Percentiles rank a stretch among this genome's conserved stretches.
These are phyloP conservation scores for Limnephilus auricula DNA, from an alignment of 2,888 invertebrate species.

Conservation along the genomic window DNA sequence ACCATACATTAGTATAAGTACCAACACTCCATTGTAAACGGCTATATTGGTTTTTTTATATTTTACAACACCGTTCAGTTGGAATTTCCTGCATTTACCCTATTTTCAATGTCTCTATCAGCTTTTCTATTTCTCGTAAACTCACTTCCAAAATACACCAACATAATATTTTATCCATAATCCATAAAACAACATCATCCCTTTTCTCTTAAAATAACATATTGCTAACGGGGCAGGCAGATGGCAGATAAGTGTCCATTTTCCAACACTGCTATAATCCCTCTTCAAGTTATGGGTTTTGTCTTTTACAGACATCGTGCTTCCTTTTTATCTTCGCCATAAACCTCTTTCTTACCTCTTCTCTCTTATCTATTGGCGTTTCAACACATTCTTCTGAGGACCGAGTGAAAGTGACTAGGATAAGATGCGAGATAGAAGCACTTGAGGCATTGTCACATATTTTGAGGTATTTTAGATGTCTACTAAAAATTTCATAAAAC, in stretches of 20 bases:
- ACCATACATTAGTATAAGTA: no score
- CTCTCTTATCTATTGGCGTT: background rate
- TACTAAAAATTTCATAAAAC: no score
- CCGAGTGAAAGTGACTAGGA: background rate
- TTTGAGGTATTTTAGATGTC: background rate
- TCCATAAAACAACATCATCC: background rate
- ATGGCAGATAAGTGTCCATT: background rate
- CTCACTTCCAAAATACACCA: no score
- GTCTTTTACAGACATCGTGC: background rate
- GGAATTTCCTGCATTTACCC: no score
- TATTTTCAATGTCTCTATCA: no score
- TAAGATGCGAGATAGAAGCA: background rate
- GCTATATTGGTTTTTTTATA: no score
- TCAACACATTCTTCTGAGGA: background rate
- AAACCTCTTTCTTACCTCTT: background rate
- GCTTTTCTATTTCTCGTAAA: no score
- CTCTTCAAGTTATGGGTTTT: slow-evolving; percentile 2
- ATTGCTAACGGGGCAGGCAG: background rate
- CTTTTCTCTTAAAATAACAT: background rate
- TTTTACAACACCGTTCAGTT: no score
- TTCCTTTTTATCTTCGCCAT: background rate
- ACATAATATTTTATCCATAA: background rate
- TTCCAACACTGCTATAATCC: background rate
- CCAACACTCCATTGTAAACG: no score
- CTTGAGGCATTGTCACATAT: background rate